Base-by-base conservation (phyloP, 2,113 vertebrate species). In the Promerops cafer region DNA sequence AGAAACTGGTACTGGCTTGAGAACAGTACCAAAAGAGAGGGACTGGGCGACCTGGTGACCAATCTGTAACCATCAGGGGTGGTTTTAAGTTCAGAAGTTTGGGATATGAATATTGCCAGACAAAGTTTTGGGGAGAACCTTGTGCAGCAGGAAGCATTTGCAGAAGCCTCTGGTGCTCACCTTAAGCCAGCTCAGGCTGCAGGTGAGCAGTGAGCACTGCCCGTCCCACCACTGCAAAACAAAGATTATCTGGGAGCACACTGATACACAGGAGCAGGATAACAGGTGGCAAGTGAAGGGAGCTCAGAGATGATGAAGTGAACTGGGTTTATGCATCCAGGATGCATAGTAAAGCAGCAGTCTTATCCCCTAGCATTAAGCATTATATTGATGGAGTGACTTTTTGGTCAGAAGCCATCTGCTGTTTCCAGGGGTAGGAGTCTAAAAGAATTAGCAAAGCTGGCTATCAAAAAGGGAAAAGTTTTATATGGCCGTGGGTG, bases 361-460 rank as follows among this genome's bases (percentile, higher is more conserved):
- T 24, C 65, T 93, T 90, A 90, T 92, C 56, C 79, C 49, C 88
- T 78, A 94, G 90, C 79, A 94, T 80, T 75, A 90, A 92, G 79
- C 85, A 81, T 94, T 94, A 81, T 88, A 83, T 61, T 94, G 88
- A 96, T 83, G 72, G 79, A 96, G 71, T 60, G 90, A 94, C 87
- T 96, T 92, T 65, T 96, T 95, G 92, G 93, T 96, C 88, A 90
- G 90, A 91, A 96, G 85, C 94, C 93, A 96, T 95, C 93, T 90
- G 93, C 85, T 88, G 82, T 80, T 91, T 88, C 92, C 5, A 1
- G 60, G 52, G 63, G 35, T 79, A 85, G 52, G 70, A 94, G 95
- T 89, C 87, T 69, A 86, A 94, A 92, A 72, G 63, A 93, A 96
- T 93, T 90, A 75, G 79, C 76, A 95, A 93, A 88, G 60, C 82